Percentiles rank a stretch among this genome's conserved stretches.
phyloP scores from a whole-genome alignment of 2,888 invertebrate species.

The Melipona bicolor region DNA sequence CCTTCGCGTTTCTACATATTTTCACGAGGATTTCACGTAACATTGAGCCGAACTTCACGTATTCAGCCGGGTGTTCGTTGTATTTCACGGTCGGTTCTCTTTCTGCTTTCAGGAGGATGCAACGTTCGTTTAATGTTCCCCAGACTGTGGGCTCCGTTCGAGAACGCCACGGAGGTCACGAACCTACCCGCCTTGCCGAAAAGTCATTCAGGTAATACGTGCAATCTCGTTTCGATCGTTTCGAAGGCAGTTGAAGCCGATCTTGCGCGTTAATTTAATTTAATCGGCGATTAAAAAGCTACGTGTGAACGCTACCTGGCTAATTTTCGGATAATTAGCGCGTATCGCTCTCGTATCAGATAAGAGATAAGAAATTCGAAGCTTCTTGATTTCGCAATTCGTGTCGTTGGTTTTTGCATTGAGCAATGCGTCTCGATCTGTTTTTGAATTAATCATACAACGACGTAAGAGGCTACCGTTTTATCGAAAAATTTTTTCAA shows the following conservation, averaged over 20 bases:
- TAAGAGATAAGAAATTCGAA: constrained; percentile 15
- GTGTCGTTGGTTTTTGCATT: not conserved
- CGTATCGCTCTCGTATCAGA: not conserved
- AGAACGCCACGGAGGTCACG: constrained; percentile 78
- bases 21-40: constrained; percentile 36
- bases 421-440: too few relatives aligned
- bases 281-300: not conserved
- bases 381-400: constrained; percentile 18
- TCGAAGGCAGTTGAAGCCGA: not conserved
- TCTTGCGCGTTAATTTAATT: not conserved
- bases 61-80: not conserved
- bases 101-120: constrained; percentile 79
- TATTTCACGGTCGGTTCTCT: not conserved
- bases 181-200: constrained; percentile 79
- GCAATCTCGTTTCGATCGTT: not conserved
- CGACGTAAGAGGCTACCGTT: too few relatives aligned
- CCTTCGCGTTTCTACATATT: constrained; percentile 2
- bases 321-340: constrained; percentile 24
- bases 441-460: too few relatives aligned
- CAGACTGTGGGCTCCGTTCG: constrained; percentile 82
- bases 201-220: constrained; percentile 79
- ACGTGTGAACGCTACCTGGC: not conserved
- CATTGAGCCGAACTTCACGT: not conserved
- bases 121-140: constrained; percentile 83
- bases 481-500: too few relatives aligned